Percentiles rank a stretch among this genome's conserved stretches.
These are phyloP conservation scores for Boleophthalmus pectinirostris DNA, from an alignment of 2,113 vertebrate genomes.

Conservation along the genomic window DNA sequence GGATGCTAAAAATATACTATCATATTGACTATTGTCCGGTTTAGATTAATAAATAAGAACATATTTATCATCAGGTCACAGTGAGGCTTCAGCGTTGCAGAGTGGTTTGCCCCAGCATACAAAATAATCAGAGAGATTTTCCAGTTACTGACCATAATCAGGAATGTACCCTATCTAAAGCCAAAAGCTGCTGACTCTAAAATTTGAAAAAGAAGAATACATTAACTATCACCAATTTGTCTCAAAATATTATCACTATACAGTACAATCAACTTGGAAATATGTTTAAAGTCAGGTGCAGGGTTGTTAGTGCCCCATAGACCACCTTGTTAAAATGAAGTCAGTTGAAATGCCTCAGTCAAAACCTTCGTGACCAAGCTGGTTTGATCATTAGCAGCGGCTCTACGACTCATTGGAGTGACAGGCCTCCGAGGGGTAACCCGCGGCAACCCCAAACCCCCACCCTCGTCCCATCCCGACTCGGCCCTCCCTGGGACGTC, in stretches of 20 bases:
- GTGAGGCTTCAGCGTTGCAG: too few relatives aligned
- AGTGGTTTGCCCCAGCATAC: too few relatives aligned
- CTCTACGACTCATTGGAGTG: slow-evolving; percentile 94
- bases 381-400: slow-evolving; percentile 89
- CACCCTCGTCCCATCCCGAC: slow-evolving; percentile 13
- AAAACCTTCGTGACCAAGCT: slow-evolving; percentile 68
- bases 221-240: background rate
- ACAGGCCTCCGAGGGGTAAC: slow-evolving; percentile 73
- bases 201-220: background rate
- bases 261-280: background rate
- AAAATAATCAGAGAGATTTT: background rate
- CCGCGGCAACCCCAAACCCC: slow-evolving; percentile 33
- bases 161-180: background rate
- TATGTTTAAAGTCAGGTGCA: background rate
- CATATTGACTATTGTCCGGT: background rate
- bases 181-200: background rate
- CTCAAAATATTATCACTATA: too few relatives aligned
- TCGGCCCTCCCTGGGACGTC: slow-evolving; percentile 50
- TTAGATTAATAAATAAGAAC: background rate
- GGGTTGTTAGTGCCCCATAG: background rate
- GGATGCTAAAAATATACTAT: background rate
- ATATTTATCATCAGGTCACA: background rate
- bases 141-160: background rate
- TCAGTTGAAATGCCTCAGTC: slow-evolving; percentile 28
- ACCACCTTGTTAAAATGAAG: slow-evolving; percentile 1